phyloP scores from a whole-genome alignment of 2,113 vertebrate genomes.

The Sceloporus undulatus region DNA sequence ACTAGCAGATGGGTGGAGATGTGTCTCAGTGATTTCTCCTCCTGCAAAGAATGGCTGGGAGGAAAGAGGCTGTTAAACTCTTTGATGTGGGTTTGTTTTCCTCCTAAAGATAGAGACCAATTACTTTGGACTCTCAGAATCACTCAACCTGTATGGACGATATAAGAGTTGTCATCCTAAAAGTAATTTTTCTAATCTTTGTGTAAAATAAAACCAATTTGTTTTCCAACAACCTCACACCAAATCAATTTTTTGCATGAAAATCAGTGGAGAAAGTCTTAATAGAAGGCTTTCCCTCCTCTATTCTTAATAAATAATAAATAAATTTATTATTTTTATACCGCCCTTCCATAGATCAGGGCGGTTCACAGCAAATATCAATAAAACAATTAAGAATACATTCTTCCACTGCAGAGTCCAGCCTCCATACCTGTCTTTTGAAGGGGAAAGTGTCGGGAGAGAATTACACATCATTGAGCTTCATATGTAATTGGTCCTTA shows the following conservation, averaged over 20 bases:
- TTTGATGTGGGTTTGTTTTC: neutral
- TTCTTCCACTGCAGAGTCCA: neutral
- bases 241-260: neutral
- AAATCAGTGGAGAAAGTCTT: neutral
- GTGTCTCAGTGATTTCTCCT: neutral
- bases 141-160: too few relatives aligned
- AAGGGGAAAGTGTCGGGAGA: neutral
- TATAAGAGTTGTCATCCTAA: too few relatives aligned
- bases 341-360: too few relatives aligned
- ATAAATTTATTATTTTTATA: too few relatives aligned
- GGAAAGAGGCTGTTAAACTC: neutral
- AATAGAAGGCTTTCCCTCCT: neutral
- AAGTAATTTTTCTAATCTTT: too few relatives aligned
- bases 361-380: too few relatives aligned
- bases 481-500: neutral
- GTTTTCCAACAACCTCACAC: neutral
- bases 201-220: neutral
- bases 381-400: too few relatives aligned
- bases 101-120: too few relatives aligned
- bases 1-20: neutral
- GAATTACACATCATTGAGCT: neutral
- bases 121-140: too few relatives aligned
- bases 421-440: neutral
- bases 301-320: too few relatives aligned
- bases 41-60: neutral